Percentiles rank a stretch among this genome's conserved stretches.
These are phyloP conservation scores for Steinernema khuongi DNA, from an alignment of 1,140 invertebrate species.

Conservation along the genomic window DNA sequence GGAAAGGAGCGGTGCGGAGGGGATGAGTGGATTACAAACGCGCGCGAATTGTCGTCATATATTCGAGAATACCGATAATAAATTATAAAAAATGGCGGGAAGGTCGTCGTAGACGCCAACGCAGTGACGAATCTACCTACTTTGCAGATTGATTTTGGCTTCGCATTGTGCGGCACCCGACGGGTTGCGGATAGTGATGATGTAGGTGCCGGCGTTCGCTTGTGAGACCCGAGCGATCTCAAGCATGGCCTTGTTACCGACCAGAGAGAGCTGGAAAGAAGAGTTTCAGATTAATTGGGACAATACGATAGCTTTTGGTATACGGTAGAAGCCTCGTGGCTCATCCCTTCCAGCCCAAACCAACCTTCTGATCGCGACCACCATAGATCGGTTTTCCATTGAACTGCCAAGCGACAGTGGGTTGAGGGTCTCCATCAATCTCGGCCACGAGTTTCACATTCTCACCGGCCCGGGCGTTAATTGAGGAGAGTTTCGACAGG, in stretches of 20 bases:
- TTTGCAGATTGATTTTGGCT: constrained; percentile 48
- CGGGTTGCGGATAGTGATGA: constrained; percentile 40
- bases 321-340: neutral
- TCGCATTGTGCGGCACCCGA: constrained; percentile 42
- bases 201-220: constrained; percentile 47
- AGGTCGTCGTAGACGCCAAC: neutral
- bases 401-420: constrained; percentile 51
- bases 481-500: constrained; percentile 44
- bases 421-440: constrained; percentile 51
- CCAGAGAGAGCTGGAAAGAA: constrained; percentile 46
- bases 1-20: neutral
- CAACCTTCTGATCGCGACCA: constrained; percentile 50
- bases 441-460: constrained; percentile 54
- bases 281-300: constrained; percentile 18
- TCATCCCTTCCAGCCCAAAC: neutral
- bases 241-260: constrained; percentile 50
- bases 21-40: neutral
- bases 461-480: constrained; percentile 49
- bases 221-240: constrained; percentile 49
- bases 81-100: neutral
- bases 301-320: constrained; percentile 23
- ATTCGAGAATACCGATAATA: constrained; percentile 13
- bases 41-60: neutral
- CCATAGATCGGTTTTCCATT: constrained; percentile 48
- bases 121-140: constrained; percentile 38